Conservation (phyloP, 2,888 invertebrate genomes). For the Drosophila pegasa region DNA sequence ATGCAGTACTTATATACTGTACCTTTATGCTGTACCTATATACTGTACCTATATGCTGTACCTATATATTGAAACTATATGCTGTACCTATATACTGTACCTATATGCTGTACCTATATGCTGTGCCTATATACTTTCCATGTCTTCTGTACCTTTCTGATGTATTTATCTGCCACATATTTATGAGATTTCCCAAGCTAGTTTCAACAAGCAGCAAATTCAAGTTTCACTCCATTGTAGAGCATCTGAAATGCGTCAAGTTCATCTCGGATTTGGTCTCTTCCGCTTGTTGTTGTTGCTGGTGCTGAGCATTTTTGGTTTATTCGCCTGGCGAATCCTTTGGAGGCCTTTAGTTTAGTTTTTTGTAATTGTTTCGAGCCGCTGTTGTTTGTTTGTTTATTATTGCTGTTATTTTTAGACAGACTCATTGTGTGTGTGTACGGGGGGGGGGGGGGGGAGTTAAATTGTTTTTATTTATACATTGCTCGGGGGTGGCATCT, state of each 20-base stretch:
- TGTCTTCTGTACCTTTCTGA: not conserved
- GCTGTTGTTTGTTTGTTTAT: constrained; percentile 43
- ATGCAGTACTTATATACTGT: not conserved
- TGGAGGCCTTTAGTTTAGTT: constrained; percentile 72
- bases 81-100: not conserved
- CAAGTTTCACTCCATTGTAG: not conserved
- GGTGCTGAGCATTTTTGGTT: constrained; percentile 56
- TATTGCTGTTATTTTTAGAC: constrained; percentile 66
- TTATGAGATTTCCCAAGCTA: no score
- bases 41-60: not conserved
- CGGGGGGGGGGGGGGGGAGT: not conserved
- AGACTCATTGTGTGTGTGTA: constrained; percentile 46
- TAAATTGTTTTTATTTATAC: constrained; percentile 58
- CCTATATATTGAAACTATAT: no score
- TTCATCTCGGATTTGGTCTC: not conserved
- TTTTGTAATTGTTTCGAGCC: constrained; percentile 74
- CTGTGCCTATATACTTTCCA: not conserved
- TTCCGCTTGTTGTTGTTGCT: constrained; percentile 6
- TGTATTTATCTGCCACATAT: no score
- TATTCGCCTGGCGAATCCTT: constrained; percentile 69
- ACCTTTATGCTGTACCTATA: not conserved
- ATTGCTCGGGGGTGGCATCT: not conserved
- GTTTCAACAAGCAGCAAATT: no score
- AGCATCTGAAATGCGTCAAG: not conserved
- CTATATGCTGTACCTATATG: not conserved